A percentile compares a stretch with the other conserved stretches of the same genome.
phyloP scores from a whole-genome alignment of 2,113 vertebrate species.

The Melanostigma gelatinosum region DNA sequence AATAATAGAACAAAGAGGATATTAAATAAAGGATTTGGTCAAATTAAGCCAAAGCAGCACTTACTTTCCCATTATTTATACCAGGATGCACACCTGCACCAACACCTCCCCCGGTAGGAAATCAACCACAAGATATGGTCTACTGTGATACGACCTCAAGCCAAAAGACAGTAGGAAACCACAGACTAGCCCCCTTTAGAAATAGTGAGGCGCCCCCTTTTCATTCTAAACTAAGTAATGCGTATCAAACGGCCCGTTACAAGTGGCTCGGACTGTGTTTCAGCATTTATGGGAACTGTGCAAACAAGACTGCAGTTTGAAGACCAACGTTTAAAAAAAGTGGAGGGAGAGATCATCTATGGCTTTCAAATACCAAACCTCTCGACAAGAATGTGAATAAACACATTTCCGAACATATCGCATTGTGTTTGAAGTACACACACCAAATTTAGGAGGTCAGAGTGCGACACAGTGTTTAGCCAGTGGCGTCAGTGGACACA shows the following conservation, averaged over 20 bases:
- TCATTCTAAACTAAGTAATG: constrained; percentile 53
- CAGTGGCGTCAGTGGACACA: constrained; percentile 55
- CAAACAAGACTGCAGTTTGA: too few relatives aligned
- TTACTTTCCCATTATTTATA: constrained; percentile 7
- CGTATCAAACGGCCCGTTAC: constrained; percentile 60
- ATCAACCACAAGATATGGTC: constrained; percentile 31
- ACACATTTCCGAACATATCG: neutral
- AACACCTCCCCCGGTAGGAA: constrained; percentile 47
- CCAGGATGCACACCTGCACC: neutral
- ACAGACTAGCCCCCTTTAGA: neutral
- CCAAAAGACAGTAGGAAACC: constrained; percentile 21
- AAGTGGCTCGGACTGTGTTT: constrained; percentile 53
- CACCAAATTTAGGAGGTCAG: constrained; percentile 60
- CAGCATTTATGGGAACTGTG: too few relatives aligned
- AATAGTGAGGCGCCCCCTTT: constrained; percentile 11
- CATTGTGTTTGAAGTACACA: neutral
- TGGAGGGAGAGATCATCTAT: too few relatives aligned
- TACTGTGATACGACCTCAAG: constrained; percentile 13
- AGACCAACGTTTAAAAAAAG: too few relatives aligned
- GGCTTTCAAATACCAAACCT: too few relatives aligned
- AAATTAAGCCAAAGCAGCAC: neutral
- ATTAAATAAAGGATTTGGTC: neutral
- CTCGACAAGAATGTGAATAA: neutral
- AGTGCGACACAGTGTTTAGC: constrained; percentile 78
- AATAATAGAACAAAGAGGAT: constrained; percentile 11